Conservation (phyloP, 2,797 vertebrate species). For the Eurystomus glaucurus region DNA sequence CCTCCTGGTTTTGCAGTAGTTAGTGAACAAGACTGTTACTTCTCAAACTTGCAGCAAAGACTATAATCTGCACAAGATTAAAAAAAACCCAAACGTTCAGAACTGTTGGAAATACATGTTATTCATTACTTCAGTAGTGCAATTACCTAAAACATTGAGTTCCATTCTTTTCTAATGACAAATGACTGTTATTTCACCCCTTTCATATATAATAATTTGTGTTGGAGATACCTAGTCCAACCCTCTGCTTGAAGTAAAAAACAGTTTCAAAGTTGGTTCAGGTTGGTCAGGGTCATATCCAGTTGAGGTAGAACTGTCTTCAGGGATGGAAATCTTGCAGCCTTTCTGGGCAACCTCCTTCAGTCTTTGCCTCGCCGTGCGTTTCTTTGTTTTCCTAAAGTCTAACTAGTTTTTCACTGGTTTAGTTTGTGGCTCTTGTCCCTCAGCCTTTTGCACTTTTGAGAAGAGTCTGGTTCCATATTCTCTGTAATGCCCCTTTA, state of each 20-base stretch:
- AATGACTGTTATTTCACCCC: neutral
- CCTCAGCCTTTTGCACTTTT: neutral
- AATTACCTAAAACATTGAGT: neutral
- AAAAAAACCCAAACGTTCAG: neutral
- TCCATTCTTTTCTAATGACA: neutral
- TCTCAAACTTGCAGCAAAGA: neutral
- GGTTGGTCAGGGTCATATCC: neutral
- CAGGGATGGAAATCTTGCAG: neutral
- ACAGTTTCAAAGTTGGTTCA: neutral
- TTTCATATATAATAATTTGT: neutral
- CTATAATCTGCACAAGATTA: neutral
- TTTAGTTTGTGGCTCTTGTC: neutral
- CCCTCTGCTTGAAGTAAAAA: neutral
- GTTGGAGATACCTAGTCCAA: neutral
- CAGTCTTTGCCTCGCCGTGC: neutral
- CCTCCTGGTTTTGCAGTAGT: neutral
- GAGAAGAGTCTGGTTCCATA: neutral
- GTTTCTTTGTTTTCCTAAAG: neutral
- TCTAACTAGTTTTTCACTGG: neutral
- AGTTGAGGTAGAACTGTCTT: neutral
- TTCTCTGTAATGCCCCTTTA: neutral
- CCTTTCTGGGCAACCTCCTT: neutral
- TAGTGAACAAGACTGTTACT: neutral
- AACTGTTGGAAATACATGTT: neutral
- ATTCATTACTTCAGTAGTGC: neutral